Evolutionary conservation across 2,888 invertebrate species (phyloP), one percentile per base, ranked within the genome.

Genomic region (Parnassius apollo): DNA sequence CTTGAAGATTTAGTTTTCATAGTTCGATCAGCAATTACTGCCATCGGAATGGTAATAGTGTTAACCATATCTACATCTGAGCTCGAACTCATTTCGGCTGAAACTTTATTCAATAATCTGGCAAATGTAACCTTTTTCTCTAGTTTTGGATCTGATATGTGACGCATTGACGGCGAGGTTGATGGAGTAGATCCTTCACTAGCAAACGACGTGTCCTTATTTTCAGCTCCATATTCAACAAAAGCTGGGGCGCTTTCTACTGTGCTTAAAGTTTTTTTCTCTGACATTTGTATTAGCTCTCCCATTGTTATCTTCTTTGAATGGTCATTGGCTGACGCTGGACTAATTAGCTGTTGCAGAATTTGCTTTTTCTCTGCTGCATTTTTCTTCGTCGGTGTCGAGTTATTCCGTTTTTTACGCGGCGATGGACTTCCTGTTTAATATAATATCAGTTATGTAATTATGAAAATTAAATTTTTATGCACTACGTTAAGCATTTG

Each of bases 81-180:
- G 62, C 95, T 94, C 0, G 95, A 95, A 75, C 94, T 95, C 94
- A 96, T 95, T 88, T 96, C 96, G 9, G 95, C 94, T 11, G 95
- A 95, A 7, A 96, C 95, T 83, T 94, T 95, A 76, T 94, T 95
- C 25, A 96, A 81, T 57, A 96, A 82, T 67, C 95, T 92, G 0
- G 96, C 96, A 76, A 96, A 96, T 0, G 95, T 96, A 9, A 96
- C 95, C 82, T 96, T 96, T 86, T 96, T 96, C 77, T 96, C 96
- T 60, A 95, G 82, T 75, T 95, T 95, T 11, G 94, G 94, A 82
- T 95, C 95, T 55, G 92, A 93, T 68, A 94, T 85, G 60, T 93
- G 93, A 62, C 92, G 81, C 82, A 90, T 91, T 1, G 93, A 86
- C 9, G 93, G 93, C 1, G 94, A 93, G 0, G 93, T 91, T 0